Conservation (phyloP, 2,797 vertebrate species). For the Enoplosus armatus region DNA sequence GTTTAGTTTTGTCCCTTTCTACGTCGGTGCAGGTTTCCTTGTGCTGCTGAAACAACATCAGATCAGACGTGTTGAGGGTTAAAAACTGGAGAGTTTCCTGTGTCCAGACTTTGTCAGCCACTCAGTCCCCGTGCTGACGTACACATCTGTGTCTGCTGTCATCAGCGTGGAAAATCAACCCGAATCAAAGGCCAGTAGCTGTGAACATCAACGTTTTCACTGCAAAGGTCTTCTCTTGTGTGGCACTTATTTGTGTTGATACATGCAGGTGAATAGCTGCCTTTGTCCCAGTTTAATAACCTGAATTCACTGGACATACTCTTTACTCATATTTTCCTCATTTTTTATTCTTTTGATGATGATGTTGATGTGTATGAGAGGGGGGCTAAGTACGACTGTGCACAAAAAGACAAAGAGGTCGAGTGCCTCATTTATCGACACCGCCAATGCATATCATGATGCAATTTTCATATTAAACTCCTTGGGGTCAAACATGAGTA, state of each 20-base stretch:
- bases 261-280: background rate
- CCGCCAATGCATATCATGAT: background rate
- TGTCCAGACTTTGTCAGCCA: background rate
- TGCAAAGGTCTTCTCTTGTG: background rate
- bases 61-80: background rate
- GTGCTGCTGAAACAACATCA: background rate
- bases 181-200: background rate
- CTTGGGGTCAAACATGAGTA: background rate
- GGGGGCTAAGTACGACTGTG: background rate
- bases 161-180: background rate
- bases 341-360: slow-evolving; percentile 20
- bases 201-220: background rate
- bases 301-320: background rate
- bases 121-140: no score
- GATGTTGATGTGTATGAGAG: background rate
- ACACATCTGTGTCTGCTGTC: background rate
- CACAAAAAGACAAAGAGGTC: background rate
- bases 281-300: background rate
- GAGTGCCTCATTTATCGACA: background rate
- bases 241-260: background rate
- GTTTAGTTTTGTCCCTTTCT: background rate
- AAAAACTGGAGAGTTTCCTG: background rate
- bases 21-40: background rate
- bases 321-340: background rate
- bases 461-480: background rate